phyloP scores from a whole-genome alignment of 1,140 invertebrate genomes.

The Drosophila saltans region DNA sequence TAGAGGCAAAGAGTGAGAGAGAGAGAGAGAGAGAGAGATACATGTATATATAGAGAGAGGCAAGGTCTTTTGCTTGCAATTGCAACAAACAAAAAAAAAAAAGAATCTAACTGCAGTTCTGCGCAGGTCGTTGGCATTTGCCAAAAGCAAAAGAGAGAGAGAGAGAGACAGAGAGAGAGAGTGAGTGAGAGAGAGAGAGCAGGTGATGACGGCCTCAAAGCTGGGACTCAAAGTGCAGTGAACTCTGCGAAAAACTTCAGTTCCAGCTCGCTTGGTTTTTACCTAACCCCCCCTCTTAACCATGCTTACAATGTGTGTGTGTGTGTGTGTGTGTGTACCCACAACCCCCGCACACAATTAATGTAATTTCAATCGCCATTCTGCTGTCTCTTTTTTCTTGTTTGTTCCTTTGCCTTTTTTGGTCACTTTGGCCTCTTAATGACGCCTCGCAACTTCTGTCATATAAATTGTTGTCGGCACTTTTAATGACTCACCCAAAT shows the following conservation, averaged over 20 bases:
- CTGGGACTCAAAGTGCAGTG: conserved; percentile 64
- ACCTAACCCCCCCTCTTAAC: not conserved
- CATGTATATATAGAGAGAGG: conserved; percentile 46
- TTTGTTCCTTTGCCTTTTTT: conserved; percentile 50
- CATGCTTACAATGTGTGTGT: not conserved
- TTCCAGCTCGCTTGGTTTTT: not conserved
- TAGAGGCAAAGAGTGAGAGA: not conserved
- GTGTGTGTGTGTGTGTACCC: not conserved
- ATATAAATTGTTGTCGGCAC: conserved; percentile 68
- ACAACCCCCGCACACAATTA: conserved; percentile 34
- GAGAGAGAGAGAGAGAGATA: not conserved
- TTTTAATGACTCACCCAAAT: conserved; percentile 71
- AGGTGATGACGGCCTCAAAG: conserved; percentile 61
- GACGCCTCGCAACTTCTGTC: conserved; percentile 58
- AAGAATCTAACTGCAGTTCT: conserved; percentile 77
- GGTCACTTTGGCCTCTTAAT: conserved; percentile 52
- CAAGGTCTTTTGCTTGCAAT: conserved; percentile 78
- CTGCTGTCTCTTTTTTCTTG: conserved; percentile 9
- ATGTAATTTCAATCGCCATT: conserved; percentile 70
- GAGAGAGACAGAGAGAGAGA: conserved; percentile 41
- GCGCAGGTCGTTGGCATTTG: conserved; percentile 77
- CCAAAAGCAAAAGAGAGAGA: conserved; percentile 19
- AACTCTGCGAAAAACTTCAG: conserved; percentile 55
- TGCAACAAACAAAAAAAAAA: conserved; percentile 48
- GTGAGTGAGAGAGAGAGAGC: conserved; percentile 24